A percentile compares a stretch with the other conserved stretches of the same genome.
Evolutionary conservation across 2,113 vertebrate species (phyloP).

Genomic region (Phycodurus eques): DNA sequence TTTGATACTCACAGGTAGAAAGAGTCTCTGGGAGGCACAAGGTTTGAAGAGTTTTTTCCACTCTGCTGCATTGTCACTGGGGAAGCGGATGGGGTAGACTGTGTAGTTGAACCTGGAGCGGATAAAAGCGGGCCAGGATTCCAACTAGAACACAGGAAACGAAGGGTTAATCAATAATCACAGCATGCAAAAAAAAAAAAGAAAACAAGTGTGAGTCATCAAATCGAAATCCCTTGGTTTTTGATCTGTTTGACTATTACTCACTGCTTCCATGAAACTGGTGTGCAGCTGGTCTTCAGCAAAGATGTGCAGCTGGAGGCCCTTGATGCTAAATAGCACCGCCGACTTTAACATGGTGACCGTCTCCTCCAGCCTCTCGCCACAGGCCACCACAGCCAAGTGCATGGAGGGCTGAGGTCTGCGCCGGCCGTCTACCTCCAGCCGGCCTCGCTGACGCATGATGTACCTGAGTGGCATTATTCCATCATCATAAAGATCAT

Average conservation of each 20-base stretch:
- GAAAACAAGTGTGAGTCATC: too few species aligned
- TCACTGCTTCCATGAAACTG: slow-evolving; percentile 82
- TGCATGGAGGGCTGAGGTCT: slow-evolving; percentile 65
- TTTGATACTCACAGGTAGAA: slow-evolving; percentile 86
- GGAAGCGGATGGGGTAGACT: slow-evolving; percentile 90
- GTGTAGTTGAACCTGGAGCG: slow-evolving; percentile 80
- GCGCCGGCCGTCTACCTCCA: slow-evolving; percentile 48
- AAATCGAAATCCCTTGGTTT: too few species aligned
- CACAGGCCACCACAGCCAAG: slow-evolving; percentile 93
- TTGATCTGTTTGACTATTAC: slow-evolving; percentile 28
- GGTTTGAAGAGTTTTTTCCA: slow-evolving; percentile 98
- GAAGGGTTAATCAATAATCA: too few species aligned
- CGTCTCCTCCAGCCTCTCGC: slow-evolving; percentile 89
- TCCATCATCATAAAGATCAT: too few species aligned
- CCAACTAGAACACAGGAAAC: slow-evolving; percentile 70
- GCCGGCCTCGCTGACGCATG: not conserved
- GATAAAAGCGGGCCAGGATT: slow-evolving; percentile 76
- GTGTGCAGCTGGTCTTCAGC: slow-evolving; percentile 87
- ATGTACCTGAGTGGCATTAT: not conserved
- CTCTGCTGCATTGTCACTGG: slow-evolving; percentile 81
- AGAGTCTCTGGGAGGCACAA: slow-evolving; percentile 94
- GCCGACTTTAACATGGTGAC: slow-evolving; percentile 93
- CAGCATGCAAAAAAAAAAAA: not conserved
- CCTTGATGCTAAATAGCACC: slow-evolving; percentile 82
- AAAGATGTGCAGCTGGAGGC: slow-evolving; percentile 90